phyloP scores from a whole-genome alignment of 2,888 invertebrate genomes.

The Psylliodes chrysocephalus region DNA sequence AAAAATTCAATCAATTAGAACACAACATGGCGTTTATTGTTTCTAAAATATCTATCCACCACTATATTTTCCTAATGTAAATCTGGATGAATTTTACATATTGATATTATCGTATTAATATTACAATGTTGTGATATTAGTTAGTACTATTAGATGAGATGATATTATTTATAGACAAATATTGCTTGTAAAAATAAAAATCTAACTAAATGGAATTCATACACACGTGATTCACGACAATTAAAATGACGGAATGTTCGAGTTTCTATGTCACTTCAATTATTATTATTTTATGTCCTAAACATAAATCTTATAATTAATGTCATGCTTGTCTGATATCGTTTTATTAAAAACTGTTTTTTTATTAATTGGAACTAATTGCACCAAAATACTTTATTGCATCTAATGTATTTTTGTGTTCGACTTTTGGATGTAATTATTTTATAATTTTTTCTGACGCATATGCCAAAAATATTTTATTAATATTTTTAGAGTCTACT shows the following conservation, averaged over 20 bases:
- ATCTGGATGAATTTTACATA: constrained; percentile 26
- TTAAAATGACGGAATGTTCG: constrained; percentile 7
- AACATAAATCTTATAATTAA: not conserved
- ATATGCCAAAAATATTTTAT: no score
- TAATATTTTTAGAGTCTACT: no score
- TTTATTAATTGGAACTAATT: no score
- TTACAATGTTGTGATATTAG: constrained; percentile 34
- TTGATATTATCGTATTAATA: constrained; percentile 25
- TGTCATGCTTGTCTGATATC: not conserved
- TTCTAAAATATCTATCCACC: not conserved
- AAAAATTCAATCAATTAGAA: not conserved
- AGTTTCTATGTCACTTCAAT: constrained; percentile 8
- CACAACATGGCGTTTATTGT: not conserved
- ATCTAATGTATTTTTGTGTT: no score
- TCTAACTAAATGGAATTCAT: constrained; percentile 1
- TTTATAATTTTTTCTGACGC: no score
- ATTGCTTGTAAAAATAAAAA: constrained; percentile 22
- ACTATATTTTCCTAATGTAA: not conserved
- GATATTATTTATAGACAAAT: constrained; percentile 30
- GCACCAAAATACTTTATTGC: no score
- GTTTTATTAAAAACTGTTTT: not conserved
- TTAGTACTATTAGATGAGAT: constrained; percentile 30
- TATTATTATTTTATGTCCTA: constrained; percentile 17
- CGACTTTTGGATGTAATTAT: no score
- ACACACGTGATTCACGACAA: constrained; percentile 26